Conservation (phyloP, 2,888 invertebrate genomes). For the Tetramorium bicarinatum region DNA sequence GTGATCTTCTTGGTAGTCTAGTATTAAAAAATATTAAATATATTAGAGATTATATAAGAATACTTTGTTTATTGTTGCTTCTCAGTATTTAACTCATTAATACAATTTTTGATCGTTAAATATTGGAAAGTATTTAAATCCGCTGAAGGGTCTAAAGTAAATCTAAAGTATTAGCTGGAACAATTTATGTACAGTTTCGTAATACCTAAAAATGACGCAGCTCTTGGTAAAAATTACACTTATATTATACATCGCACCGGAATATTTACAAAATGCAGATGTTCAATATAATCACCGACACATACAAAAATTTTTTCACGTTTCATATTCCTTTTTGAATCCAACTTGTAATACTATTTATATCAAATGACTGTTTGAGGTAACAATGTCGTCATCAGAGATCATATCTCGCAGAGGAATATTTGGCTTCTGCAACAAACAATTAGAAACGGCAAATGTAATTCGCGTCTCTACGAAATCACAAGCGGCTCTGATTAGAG, state of each 20-base stretch:
- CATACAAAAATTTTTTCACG: conserved; percentile 18
- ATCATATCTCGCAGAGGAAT: conserved; percentile 80
- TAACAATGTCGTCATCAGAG: conserved; percentile 78
- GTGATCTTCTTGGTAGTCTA: no score
- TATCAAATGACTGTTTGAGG: conserved; percentile 76
- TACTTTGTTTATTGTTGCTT: background rate
- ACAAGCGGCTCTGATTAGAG: conserved; percentile 7
- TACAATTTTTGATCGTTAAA: background rate
- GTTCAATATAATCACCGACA: conserved; percentile 56
- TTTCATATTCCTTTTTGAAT: conserved; percentile 29
- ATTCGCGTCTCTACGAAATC: conserved; percentile 10
- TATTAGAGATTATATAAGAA: background rate
- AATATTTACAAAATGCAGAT: conserved; percentile 69
- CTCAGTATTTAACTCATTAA: background rate
- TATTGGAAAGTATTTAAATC: background rate
- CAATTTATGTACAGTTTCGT: conserved; percentile 9
- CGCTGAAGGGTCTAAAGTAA: background rate
- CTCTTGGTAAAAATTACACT: conserved; percentile 37
- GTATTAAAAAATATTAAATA: no score
- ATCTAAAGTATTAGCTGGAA: background rate
- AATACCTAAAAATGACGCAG: conserved; percentile 53
- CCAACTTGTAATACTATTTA: conserved; percentile 63
- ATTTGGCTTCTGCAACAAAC: conserved; percentile 76
- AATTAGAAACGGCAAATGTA: conserved; percentile 30
- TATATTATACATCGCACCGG: conserved; percentile 42